phyloP scores from a whole-genome alignment of 2,888 invertebrate genomes.

The Amphipyra tragopoginis region DNA sequence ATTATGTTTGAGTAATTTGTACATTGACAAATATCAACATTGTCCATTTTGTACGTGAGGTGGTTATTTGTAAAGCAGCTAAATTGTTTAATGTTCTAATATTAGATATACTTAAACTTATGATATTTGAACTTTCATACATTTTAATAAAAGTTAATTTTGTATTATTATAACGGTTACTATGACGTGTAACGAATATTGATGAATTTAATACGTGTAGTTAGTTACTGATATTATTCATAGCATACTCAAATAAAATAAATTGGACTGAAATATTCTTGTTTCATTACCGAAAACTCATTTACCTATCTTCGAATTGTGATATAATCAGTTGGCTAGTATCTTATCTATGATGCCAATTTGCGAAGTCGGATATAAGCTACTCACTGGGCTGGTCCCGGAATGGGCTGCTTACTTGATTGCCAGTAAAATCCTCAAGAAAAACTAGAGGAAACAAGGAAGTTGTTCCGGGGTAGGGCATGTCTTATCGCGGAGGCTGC shows the following conservation, averaged over 20 bases:
- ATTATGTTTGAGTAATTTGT: neutral
- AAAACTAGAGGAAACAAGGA: conserved; percentile 60
- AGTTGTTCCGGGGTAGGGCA: conserved; percentile 69
- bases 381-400: conserved; percentile 9
- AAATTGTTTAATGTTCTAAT: neutral
- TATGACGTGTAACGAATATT: conserved; percentile 42
- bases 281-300: conserved; percentile 57
- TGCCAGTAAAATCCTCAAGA: conserved; percentile 21
- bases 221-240: conserved; percentile 64
- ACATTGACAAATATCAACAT: conserved; percentile 5
- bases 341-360: conserved; percentile 44
- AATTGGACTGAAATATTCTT: conserved; percentile 64
- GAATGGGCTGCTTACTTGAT: conserved; percentile 3
- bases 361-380: conserved; percentile 12
- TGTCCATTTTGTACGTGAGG: conserved; percentile 12
- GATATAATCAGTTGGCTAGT: conserved; percentile 34
- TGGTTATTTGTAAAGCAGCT: conserved; percentile 26
- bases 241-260: conserved; percentile 65
- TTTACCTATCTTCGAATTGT: conserved; percentile 19
- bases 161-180: conserved; percentile 37
- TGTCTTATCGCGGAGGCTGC: conserved; percentile 62
- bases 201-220: conserved; percentile 49
- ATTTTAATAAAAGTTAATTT: conserved; percentile 44
- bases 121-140: conserved; percentile 37
- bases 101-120: conserved; percentile 14